Evolutionary conservation across 2,113 vertebrate genomes (phyloP), one percentile per base, ranked within the genome.

Genomic region (Hipposideros armiger): DNA sequence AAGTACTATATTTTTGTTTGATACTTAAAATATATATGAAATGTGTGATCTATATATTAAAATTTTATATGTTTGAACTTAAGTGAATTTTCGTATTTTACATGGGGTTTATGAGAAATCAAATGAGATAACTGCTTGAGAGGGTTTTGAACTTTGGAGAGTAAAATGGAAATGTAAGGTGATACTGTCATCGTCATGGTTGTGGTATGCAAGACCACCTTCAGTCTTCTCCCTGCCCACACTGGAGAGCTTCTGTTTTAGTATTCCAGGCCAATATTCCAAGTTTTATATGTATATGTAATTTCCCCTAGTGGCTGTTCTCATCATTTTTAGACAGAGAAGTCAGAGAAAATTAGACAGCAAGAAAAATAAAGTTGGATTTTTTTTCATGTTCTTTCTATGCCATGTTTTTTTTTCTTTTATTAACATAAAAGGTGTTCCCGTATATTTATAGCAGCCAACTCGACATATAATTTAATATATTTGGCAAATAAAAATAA

Each of bases 281-380:
- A 24, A 72, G 77, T 81, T 91, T 69, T 76, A 88, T 8, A 52
- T 1, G 7, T 62, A 54, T 47, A 83, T 81, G 28, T 58, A 88
- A 70, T 88, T 96, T 66, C 84, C 54, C 72, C 85, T 96, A 94
- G 84, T 56, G 90, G 91, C 92, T 73, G 66, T 64, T 77, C 56
- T 70, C 36, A 40, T 62, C 17, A 82, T 85, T 96, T 95, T 80
- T 40, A 78, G 62, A 91, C 32, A 84, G 28, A 95, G 78, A 89
- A 95, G 26, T 87, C 40, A 93, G 32, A 94, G n/a, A 80, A 95
- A 95, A 95, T 30, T 45, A 58, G 26, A 89, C 14, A 76, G 47
- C 22, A 78, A 92, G 66, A 95, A 94, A 95, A 95, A 85, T 80
- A 66, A 94, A 80, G 45, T 64, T 45, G 30, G 62, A 60, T 84